Evolutionary conservation across 1,140 invertebrate species (phyloP), one percentile per base, ranked within the genome.

Genomic region (Hypsibius dujardini): DNA sequence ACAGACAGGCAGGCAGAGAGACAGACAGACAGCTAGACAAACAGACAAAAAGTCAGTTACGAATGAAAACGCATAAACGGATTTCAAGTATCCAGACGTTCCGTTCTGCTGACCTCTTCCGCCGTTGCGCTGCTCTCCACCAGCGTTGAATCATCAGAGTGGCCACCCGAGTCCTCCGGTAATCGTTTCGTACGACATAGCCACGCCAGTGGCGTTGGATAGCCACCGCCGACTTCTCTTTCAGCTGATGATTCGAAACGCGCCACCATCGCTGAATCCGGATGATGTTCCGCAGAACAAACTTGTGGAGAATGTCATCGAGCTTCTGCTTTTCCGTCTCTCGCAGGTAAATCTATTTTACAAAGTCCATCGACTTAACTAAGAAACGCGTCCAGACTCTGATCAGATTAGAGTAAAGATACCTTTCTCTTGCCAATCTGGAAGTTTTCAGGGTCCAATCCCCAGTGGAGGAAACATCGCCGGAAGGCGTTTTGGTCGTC

Each of bases 311-410:
- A 72, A 88, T 85, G 75, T 90, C 89, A 77, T 96, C 92, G 59
- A 96, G 78, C 78, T 90, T 88, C 73, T 91, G 85, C 79, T 95
- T 95, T 79, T 95, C 92, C n/a, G 88, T 88, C 78, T 95, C 92
- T 59, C 92, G 82, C 79, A 95, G 84, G 76, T 95, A 95, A 56
- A 96, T 88, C 83, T 82, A 73, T n/a, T n/a, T n/a, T n/a, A n/a
- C n/a, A n/a, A n/a, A n/a, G n/a, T n/a, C n/a, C n/a, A n/a, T n/a
- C n/a, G n/a, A n/a, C n/a, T n/a, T n/a, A n/a, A n/a, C n/a, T n/a
- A n/a, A n/a, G n/a, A n/a, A n/a, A n/a, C n/a, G n/a, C n/a, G n/a
- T n/a, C n/a, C n/a, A n/a, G n/a, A n/a, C n/a, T n/a, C n/a, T n/a
- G n/a, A n/a, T n/a, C n/a, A n/a, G n/a, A n/a, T n/a, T n/a, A n/a